Evolutionary conservation across 2,797 vertebrate species (phyloP).

Genomic region (Amblyraja radiata): DNA sequence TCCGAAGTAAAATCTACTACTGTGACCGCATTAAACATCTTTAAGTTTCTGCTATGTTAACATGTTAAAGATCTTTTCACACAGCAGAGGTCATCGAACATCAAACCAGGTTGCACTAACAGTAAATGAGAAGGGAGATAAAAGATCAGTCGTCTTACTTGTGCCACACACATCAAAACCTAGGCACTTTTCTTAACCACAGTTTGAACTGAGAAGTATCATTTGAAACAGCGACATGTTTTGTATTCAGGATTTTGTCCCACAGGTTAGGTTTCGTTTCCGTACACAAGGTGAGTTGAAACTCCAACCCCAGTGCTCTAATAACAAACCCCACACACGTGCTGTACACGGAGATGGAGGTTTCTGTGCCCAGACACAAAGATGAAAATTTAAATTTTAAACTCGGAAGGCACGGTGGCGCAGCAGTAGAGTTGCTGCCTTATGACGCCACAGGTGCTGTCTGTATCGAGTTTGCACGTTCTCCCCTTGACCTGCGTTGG

Average conservation of each 20-base stretch:
- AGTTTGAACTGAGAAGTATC: neutral
- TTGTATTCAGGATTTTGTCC: neutral
- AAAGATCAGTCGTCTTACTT: neutral
- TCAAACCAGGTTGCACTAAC: neutral
- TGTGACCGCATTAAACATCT: neutral
- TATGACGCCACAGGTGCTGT: too few relatives aligned
- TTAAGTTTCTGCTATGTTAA: neutral
- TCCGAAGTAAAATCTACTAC: too few relatives aligned
- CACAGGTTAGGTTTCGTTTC: neutral
- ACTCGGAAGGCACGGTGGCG: too few relatives aligned
- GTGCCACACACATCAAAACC: neutral
- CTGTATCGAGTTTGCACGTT: too few relatives aligned
- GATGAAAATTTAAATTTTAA: neutral
- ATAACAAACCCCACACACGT: neutral
- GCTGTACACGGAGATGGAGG: neutral
- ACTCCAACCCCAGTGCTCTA: neutral
- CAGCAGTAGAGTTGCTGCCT: too few relatives aligned
- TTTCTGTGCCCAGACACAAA: neutral
- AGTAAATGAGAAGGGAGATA: neutral
- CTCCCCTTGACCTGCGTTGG: too few relatives aligned
- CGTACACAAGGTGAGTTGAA: neutral
- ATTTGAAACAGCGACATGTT: neutral
- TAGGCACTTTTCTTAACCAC: neutral
- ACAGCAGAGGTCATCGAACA: neutral
- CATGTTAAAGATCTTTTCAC: neutral